These are phyloP conservation scores for Lissonota sp. DNA, from an alignment of 2,888 invertebrate genomes.

Conservation along the genomic window DNA sequence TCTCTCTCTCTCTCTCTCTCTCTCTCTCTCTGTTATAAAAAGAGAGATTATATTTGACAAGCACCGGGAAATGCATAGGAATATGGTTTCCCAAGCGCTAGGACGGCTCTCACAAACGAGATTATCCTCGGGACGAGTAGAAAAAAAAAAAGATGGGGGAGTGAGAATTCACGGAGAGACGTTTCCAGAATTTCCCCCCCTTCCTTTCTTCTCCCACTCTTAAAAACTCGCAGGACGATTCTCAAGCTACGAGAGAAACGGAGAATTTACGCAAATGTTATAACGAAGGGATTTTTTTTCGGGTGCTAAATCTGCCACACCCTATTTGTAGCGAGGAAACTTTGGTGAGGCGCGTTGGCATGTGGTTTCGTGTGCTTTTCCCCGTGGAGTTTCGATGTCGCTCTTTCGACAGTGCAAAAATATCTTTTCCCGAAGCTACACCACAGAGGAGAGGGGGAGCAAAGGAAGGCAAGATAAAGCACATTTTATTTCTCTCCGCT, in stretches of 20 bases:
- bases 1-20: conserved; percentile 24
- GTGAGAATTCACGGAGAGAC: conserved; percentile 50
- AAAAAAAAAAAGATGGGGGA: conserved; percentile 24
- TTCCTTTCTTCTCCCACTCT: conserved; percentile 31
- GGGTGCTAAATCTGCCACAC: conserved; percentile 68
- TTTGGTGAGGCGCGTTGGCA: conserved; percentile 23
- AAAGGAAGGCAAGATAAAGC: conserved; percentile 14
- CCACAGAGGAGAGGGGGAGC: background rate
- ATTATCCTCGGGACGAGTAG: conserved; percentile 52
- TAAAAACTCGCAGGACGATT: conserved; percentile 1
- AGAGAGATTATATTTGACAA: conserved; percentile 53
- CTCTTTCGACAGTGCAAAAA: conserved; percentile 53
- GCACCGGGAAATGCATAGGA: conserved; percentile 33
- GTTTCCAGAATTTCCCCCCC: conserved; percentile 49
- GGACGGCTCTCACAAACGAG: conserved; percentile 40
- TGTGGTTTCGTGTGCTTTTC: conserved; percentile 8
- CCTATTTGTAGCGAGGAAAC: conserved; percentile 65
- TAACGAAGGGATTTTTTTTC: conserved; percentile 38
- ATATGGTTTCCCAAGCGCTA: conserved; percentile 45
- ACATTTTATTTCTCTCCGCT: conserved; percentile 25
- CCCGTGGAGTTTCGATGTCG: conserved; percentile 39
- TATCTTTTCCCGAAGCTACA: conserved; percentile 51
- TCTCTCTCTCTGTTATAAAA: conserved; percentile 49
- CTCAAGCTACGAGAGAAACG: conserved; percentile 15
- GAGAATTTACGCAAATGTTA: background rate